Evolutionary conservation across 2,797 vertebrate genomes (phyloP).

Genomic region (Gouania willdenowi): DNA sequence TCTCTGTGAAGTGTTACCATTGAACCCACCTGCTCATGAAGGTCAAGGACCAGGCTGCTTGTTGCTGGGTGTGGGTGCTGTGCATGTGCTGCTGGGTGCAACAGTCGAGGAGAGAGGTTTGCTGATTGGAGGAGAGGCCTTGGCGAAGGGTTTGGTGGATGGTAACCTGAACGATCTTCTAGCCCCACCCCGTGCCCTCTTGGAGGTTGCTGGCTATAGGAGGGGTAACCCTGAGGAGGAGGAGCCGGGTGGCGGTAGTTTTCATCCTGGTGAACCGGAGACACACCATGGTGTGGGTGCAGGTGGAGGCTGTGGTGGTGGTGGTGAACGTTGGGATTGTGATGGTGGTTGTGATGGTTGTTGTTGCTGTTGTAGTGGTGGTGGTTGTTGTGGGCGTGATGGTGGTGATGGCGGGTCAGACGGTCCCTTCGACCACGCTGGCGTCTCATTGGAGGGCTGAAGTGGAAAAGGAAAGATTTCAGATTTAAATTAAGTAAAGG

Average conservation of each 20-base stretch:
- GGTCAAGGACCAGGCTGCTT: slow-evolving; percentile 87
- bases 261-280: slow-evolving; percentile 84
- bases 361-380: slow-evolving; percentile 36
- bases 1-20: too few relatives aligned
- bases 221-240: slow-evolving; percentile 64
- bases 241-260: slow-evolving; percentile 84
- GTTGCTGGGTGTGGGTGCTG: slow-evolving; percentile 54
- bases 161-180: slow-evolving; percentile 64
- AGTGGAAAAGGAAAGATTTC: slow-evolving; percentile 23
- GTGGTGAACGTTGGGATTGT: slow-evolving; percentile 52
- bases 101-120: slow-evolving; percentile 88
- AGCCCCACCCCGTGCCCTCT: slow-evolving; percentile 45
- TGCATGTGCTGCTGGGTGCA: slow-evolving; percentile 68
- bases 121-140: slow-evolving; percentile 89
- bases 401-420: slow-evolving; percentile 83
- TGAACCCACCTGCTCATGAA: slow-evolving; percentile 88
- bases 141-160: slow-evolving; percentile 78
- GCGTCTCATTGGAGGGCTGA: slow-evolving; percentile 92
- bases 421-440: slow-evolving; percentile 85
- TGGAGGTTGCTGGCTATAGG: slow-evolving; percentile 82
- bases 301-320: slow-evolving; percentile 63
- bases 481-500: too few relatives aligned
- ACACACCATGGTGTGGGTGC: slow-evolving; percentile 58
- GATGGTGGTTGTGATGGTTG: slow-evolving; percentile 39
- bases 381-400: slow-evolving; percentile 49